A percentile compares a stretch with the other conserved stretches of the same genome.
These are phyloP conservation scores for Oncopeltus fasciatus DNA, from an alignment of 1,140 invertebrate species.

Conservation along the genomic window DNA sequence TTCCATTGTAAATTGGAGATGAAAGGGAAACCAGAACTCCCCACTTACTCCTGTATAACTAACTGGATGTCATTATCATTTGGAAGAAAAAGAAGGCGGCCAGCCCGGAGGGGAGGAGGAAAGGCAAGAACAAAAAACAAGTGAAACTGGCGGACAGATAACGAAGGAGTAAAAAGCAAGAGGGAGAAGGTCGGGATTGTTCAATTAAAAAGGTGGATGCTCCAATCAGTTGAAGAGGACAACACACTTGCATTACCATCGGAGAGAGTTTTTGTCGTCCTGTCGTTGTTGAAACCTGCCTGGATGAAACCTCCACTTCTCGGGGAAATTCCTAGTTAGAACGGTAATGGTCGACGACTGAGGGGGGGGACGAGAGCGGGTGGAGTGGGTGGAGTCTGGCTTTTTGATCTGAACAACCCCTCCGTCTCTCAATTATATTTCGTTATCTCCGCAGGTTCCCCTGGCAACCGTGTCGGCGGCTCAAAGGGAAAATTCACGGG, in stretches of 20 bases:
- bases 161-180: background rate
- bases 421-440: conserved; percentile 13
- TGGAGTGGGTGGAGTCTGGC: background rate
- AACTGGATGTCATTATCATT: background rate
- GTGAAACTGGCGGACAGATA: background rate
- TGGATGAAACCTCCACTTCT: background rate
- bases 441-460: conserved; percentile 10
- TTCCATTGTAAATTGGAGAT: background rate
- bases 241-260: background rate
- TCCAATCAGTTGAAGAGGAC: background rate
- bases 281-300: background rate
- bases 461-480: background rate
- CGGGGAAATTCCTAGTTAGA: background rate
- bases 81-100: background rate
- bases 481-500: background rate
- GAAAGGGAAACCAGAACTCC: too few relatives aligned
- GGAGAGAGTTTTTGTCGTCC: background rate
- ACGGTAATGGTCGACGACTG: background rate
- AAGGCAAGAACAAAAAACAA: background rate
- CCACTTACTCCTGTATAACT: background rate
- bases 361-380: too few relatives aligned
- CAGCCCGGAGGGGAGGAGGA: background rate
- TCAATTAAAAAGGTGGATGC: background rate
- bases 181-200: background rate
- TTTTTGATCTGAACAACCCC: background rate